Percentiles rank a stretch among this genome's conserved stretches.
These are phyloP conservation scores for Synanthedon myopaeformis DNA, from an alignment of 2,888 invertebrate species.

Conservation along the genomic window DNA sequence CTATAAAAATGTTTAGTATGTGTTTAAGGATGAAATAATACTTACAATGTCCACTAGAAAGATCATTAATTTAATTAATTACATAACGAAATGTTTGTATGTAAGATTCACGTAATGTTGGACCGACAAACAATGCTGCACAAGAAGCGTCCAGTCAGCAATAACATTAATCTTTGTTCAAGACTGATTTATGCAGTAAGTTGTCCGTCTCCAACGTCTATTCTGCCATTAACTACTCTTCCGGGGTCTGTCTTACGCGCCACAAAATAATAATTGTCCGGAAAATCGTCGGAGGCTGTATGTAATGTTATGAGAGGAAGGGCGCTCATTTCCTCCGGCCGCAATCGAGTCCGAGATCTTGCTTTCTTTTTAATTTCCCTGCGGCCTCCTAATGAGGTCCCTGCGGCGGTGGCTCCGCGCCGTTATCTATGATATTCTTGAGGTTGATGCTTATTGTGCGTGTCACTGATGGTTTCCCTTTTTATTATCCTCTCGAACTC, in stretches of 20 bases:
- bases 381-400: conserved; percentile 70
- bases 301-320: conserved; percentile 70
- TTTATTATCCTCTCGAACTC: conserved; percentile 70
- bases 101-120: conserved; percentile 29
- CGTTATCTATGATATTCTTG: conserved; percentile 71
- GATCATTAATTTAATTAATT: neutral
- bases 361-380: conserved; percentile 72
- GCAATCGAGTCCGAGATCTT: conserved; percentile 69
- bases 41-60: too few species aligned
- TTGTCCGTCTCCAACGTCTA: conserved; percentile 29
- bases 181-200: conserved; percentile 46
- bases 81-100: conserved; percentile 9
- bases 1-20: too few species aligned
- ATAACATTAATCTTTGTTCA: conserved; percentile 52
- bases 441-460: conserved; percentile 72
- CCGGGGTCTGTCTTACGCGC: conserved; percentile 60
- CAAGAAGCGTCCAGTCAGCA: conserved; percentile 27
- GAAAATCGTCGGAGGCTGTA: conserved; percentile 68
- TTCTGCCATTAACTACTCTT: conserved; percentile 57
- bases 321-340: conserved; percentile 55
- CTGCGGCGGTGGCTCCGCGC: conserved; percentile 50
- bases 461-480: conserved; percentile 71
- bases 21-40: too few species aligned
- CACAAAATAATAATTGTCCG: conserved; percentile 71
- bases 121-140: too few species aligned